Percentiles rank a stretch among this genome's conserved stretches.
Evolutionary conservation across 2,888 invertebrate species (phyloP).

Genomic region (Piscicola geometra): DNA sequence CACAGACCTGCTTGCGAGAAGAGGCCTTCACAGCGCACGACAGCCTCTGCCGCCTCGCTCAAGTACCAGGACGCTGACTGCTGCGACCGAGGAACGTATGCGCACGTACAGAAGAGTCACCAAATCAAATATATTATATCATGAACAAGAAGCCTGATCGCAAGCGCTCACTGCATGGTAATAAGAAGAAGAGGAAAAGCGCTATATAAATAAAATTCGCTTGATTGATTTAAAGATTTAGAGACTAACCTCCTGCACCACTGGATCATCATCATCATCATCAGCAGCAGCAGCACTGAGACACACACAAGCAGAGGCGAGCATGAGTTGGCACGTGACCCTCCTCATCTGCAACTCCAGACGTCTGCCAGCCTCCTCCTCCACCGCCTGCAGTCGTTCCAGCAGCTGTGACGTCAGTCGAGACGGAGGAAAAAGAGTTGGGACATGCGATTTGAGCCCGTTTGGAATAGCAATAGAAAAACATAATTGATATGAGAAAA

Average conservation of each 20-base stretch:
- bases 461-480: neutral
- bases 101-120: too few species aligned
- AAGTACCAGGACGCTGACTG: too few species aligned
- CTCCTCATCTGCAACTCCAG: neutral
- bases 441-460: neutral
- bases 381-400: neutral
- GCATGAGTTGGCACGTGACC: neutral
- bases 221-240: too few species aligned
- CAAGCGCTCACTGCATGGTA: too few species aligned
- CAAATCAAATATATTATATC: too few species aligned
- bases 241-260: too few species aligned
- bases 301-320: slow-evolving; percentile 8
- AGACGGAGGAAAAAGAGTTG: neutral
- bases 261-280: too few species aligned
- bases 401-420: too few species aligned
- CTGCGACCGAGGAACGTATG: too few species aligned
- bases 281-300: neutral
- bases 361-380: neutral
- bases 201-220: too few species aligned
- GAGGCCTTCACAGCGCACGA: neutral
- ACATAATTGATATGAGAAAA: too few species aligned
- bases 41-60: neutral
- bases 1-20: neutral
- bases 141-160: too few species aligned
- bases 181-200: neutral